A percentile compares a stretch with the other conserved stretches of the same genome.
Evolutionary conservation across 2,797 vertebrate genomes (phyloP).

Genomic region (Eulemur albifrons): DNA sequence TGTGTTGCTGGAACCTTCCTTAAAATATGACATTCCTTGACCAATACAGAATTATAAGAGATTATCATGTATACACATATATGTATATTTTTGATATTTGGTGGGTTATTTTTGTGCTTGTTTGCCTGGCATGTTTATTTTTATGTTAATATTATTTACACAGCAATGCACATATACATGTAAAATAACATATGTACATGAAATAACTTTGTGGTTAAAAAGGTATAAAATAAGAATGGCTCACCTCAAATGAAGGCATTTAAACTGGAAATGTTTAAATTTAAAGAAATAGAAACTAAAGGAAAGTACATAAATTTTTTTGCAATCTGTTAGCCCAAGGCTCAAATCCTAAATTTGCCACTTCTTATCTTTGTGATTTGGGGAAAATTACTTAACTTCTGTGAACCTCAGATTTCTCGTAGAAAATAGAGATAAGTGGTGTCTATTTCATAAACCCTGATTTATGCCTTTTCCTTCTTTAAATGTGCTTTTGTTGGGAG

Average conservation of each 20-base stretch:
- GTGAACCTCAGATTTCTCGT: neutral
- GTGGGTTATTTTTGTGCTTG: neutral
- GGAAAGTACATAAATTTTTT: neutral
- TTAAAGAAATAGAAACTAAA: neutral
- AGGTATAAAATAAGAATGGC: neutral
- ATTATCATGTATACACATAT: neutral
- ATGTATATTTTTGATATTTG: neutral
- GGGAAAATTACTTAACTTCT: neutral
- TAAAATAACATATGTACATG: neutral
- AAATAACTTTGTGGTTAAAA: neutral
- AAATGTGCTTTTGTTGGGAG: neutral
- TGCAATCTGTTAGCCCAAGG: neutral
- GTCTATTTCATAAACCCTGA: neutral
- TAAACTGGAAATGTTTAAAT: neutral
- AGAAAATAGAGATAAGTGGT: neutral
- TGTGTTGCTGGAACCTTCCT: neutral
- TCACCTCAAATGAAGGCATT: neutral
- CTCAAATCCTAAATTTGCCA: neutral
- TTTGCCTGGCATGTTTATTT: slow-evolving; percentile 4
- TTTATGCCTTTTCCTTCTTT: slow-evolving; percentile 4
- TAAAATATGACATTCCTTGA: neutral
- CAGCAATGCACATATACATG: neutral
- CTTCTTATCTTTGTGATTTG: neutral
- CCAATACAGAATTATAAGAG: neutral
- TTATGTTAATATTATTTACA: slow-evolving; percentile 35